These are phyloP conservation scores for Hippocampus kuda DNA, from an alignment of 2,797 vertebrate genomes.

Conservation along the genomic window DNA sequence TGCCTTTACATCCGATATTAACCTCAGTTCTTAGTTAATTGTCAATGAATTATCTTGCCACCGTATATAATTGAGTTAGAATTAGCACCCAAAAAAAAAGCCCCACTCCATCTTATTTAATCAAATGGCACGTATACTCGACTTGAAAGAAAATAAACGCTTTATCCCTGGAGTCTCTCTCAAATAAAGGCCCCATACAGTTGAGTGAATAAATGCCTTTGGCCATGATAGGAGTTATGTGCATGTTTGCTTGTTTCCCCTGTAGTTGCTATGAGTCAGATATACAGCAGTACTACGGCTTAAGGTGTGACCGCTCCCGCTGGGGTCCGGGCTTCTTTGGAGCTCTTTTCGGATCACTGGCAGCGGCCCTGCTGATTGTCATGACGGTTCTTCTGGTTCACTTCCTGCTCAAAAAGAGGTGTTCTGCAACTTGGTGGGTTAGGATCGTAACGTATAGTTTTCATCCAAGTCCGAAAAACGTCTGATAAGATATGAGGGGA, in stretches of 20 bases:
- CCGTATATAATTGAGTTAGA: too few relatives aligned
- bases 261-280: constrained; percentile 33
- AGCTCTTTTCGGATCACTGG: constrained; percentile 61
- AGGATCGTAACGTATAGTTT: neutral
- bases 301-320: constrained; percentile 50
- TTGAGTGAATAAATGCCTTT: too few relatives aligned
- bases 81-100: too few relatives aligned
- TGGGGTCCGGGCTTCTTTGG: constrained; percentile 59
- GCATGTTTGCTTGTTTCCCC: neutral
- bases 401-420: constrained; percentile 33
- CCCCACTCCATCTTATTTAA: too few relatives aligned
- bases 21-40: too few relatives aligned
- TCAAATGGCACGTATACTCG: too few relatives aligned
- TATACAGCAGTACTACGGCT: constrained; percentile 51
- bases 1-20: too few relatives aligned
- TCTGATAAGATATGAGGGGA: neutral
- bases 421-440: constrained; percentile 37
- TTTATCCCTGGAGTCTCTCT: too few relatives aligned
- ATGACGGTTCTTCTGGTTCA: constrained; percentile 37
- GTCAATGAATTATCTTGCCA: too few relatives aligned
- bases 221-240: neutral
- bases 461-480: neutral
- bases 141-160: too few relatives aligned
- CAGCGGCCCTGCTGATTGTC: constrained; percentile 47
- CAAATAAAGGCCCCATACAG: constrained; percentile 23